Evolutionary conservation across 35 echinoderm and acorn worm genomes (phyloP).

Genomic region (Strongylocentrotus purpuratus): DNA sequence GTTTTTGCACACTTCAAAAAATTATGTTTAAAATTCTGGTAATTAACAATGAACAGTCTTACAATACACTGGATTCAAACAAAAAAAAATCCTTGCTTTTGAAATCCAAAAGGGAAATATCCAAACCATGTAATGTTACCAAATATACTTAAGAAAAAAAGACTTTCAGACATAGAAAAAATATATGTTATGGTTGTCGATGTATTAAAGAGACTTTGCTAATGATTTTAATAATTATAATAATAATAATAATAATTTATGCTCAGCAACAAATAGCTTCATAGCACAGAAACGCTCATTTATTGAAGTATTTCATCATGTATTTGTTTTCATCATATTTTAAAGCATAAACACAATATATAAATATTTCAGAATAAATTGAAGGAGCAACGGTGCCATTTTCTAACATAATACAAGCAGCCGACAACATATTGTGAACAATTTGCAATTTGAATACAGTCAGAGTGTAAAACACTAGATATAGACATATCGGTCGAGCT

Average conservation of each 20-base stretch:
- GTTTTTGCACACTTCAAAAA: background rate
- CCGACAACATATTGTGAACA: background rate
- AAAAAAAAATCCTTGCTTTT: background rate
- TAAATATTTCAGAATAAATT: slow-evolving; percentile 6
- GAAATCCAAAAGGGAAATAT: background rate
- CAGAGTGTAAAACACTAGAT: background rate
- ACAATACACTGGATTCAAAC: background rate
- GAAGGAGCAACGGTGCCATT: background rate
- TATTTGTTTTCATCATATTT: background rate
- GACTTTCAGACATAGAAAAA: background rate
- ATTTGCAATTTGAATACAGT: background rate
- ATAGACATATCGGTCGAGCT: background rate
- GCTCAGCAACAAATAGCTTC: background rate
- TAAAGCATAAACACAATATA: background rate
- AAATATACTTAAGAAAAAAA: background rate
- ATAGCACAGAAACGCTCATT: background rate
- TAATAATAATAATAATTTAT: background rate
- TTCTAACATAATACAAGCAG: background rate
- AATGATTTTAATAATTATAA: background rate
- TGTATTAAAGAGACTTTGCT: background rate
- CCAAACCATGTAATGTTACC: background rate
- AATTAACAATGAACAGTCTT: background rate
- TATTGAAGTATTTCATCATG: background rate
- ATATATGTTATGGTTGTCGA: background rate
- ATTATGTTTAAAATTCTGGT: background rate